A percentile compares a stretch with the other conserved stretches of the same genome.
These are phyloP conservation scores for Enteromius unitaeniatus DNA, from an alignment of 2,797 vertebrate genomes.

Conservation along the genomic window DNA sequence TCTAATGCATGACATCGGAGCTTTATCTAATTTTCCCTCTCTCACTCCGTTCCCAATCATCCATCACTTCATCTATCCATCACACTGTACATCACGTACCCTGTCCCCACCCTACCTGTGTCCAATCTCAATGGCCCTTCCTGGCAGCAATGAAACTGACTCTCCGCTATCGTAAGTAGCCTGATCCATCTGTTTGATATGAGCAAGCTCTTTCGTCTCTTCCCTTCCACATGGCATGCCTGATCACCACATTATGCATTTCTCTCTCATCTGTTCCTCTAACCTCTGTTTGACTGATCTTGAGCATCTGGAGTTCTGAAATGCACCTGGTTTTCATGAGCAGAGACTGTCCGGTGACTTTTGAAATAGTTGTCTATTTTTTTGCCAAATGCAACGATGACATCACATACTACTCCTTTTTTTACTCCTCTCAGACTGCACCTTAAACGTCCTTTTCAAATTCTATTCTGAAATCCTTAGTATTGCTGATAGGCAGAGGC, in stretches of 20 bases:
- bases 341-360: slow-evolving; percentile 15
- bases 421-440: background rate
- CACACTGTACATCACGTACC: slow-evolving; percentile 60
- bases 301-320: slow-evolving; percentile 34
- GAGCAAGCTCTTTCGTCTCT: slow-evolving; percentile 22
- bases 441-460: background rate
- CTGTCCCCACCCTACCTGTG: slow-evolving; percentile 59
- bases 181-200: slow-evolving; percentile 33
- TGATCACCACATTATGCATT: slow-evolving; percentile 28
- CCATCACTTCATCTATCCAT: slow-evolving; percentile 42
- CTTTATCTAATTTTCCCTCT: slow-evolving; percentile 40
- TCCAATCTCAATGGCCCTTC: slow-evolving; percentile 45
- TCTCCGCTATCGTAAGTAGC: slow-evolving; percentile 74
- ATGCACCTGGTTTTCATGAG: slow-evolving; percentile 7
- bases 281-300: slow-evolving; percentile 34
- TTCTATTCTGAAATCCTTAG: background rate
- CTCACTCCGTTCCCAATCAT: slow-evolving; percentile 43
- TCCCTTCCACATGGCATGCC: slow-evolving; percentile 21
- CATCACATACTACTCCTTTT: background rate
- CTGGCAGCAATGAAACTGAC: slow-evolving; percentile 66
- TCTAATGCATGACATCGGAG: background rate
- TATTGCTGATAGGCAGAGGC: background rate
- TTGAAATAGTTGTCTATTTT: slow-evolving; percentile 27
- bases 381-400: slow-evolving; percentile 44
- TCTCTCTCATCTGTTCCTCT: slow-evolving; percentile 16